Conservation (phyloP, 2,113 vertebrate genomes). For the human region GRCh38 chr3:114647501-114648000, state of each 20-base stretch:
- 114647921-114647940: not conserved
- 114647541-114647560: not conserved
- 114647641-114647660: not conserved
- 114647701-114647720: not conserved
- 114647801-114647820: not conserved
- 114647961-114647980: constrained; percentile 8
- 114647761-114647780: not conserved
- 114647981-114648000: constrained; percentile 34
- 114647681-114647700: not conserved
- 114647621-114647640: not conserved
- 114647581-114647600: not conserved
- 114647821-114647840: not conserved
- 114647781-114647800: constrained; percentile 3
- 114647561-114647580: not conserved
- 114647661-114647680: not conserved
- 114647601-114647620: not conserved
- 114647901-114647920: constrained; percentile 36
- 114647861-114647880: not conserved
- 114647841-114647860: not conserved
- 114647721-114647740: not conserved
- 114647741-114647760: not conserved
- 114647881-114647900: constrained; percentile 44
- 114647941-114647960: constrained; percentile 11
- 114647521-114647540: not conserved
- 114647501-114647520: not conserved